A percentile compares a stretch with the other conserved stretches of the same genome.
Evolutionary conservation across 2,888 invertebrate species (phyloP).

Genomic region (Cephus rjabovi): DNA sequence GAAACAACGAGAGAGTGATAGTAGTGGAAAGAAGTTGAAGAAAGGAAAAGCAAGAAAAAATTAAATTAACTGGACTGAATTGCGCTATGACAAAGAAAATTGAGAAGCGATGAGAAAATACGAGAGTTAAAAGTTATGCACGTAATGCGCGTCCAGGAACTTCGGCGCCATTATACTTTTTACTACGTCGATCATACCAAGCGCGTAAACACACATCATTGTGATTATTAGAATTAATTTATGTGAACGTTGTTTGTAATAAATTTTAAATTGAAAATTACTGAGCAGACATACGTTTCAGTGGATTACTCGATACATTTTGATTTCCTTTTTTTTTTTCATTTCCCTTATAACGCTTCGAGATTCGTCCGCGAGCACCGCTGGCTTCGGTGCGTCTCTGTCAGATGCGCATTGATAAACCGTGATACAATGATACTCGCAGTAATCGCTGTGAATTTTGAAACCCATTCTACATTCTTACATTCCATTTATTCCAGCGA

Average conservation of each 20-base stretch:
- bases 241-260: conserved; percentile 49
- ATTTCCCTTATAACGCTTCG: background rate
- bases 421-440: background rate
- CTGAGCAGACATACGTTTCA: no score
- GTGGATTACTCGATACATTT: no score
- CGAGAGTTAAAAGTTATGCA: background rate
- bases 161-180: background rate
- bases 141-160: background rate
- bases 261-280: conserved; percentile 37
- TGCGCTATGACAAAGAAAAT: background rate
- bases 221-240: conserved; percentile 44
- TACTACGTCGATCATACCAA: background rate
- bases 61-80: background rate
- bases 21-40: background rate
- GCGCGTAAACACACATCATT: conserved; percentile 23
- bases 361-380: background rate
- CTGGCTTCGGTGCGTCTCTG: background rate
- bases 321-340: conserved; percentile 18
- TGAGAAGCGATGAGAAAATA: background rate
- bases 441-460: background rate
- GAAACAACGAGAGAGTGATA: background rate
- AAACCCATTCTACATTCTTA: background rate
- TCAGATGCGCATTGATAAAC: background rate
- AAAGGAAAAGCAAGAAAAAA: background rate
- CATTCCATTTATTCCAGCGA: background rate